Conservation (phyloP, 2,797 vertebrate genomes). For the Pangasius macronema region DNA sequence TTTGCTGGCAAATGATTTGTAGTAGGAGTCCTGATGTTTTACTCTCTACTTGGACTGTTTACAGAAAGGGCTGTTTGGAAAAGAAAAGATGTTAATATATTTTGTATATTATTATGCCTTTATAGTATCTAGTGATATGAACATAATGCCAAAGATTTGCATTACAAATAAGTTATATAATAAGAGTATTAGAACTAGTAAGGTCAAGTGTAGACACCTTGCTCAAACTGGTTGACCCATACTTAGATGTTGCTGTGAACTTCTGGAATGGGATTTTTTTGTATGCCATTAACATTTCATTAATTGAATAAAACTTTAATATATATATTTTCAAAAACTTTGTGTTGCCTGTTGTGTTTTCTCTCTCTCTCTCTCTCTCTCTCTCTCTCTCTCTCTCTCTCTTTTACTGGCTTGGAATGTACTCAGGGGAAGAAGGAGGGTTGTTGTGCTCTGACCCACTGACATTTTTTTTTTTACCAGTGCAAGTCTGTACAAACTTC, state of each 20-base stretch:
- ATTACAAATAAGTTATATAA: constrained; percentile 91
- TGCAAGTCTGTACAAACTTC: constrained; percentile 53
- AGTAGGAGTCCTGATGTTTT: constrained; percentile 59
- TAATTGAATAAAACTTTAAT: constrained; percentile 79
- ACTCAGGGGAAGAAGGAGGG: background rate
- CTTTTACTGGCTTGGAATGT: constrained; percentile 26
- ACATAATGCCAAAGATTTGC: constrained; percentile 89
- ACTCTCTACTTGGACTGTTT: constrained; percentile 84
- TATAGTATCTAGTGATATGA: constrained; percentile 66
- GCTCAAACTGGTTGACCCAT: constrained; percentile 72
- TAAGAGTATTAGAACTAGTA: constrained; percentile 80
- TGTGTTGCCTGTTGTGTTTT: constrained; percentile 38
- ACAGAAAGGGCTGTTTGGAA: constrained; percentile 82
- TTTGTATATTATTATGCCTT: constrained; percentile 84
- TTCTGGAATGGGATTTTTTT: constrained; percentile 72
- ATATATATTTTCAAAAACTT: constrained; percentile 65
- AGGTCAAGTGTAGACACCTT: constrained; percentile 75
- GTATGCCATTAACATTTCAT: constrained; percentile 79
- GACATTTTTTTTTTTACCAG: constrained; percentile 31
- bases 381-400: background rate
- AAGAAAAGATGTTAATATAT: constrained; percentile 94
- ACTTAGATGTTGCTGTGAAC: constrained; percentile 76
- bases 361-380: constrained; percentile 14
- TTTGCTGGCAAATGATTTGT: constrained; percentile 89
- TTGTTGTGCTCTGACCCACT: constrained; percentile 28